phyloP scores from a whole-genome alignment of 2,113 vertebrate genomes.

The Gymnobelideus leadbeateri region DNA sequence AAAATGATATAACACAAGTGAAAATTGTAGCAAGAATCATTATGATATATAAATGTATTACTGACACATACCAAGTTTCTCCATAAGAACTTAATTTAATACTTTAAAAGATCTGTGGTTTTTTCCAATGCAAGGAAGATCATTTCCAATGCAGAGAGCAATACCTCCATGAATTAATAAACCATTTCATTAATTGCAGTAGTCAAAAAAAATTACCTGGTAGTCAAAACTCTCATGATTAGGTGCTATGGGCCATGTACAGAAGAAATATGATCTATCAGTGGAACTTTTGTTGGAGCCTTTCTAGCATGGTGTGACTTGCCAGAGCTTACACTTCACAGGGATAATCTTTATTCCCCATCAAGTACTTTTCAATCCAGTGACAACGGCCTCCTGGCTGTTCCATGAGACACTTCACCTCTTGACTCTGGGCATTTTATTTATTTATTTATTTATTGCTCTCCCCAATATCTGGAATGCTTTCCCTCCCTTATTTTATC shows the following conservation, averaged over 20 bases:
- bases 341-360: background rate
- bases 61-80: background rate
- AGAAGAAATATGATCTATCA: background rate
- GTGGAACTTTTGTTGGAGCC: background rate
- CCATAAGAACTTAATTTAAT: background rate
- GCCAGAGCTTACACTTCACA: background rate
- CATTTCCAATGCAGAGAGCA: background rate
- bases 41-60: background rate
- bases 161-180: background rate
- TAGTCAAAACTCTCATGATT: background rate
- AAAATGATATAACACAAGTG: background rate
- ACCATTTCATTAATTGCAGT: background rate
- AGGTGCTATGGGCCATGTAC: background rate
- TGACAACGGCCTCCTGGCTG: background rate
- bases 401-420: background rate
- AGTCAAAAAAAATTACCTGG: background rate
- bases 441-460: no score
- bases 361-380: background rate
- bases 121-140: background rate
- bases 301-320: background rate
- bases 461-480: background rate
- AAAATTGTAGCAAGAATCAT: background rate
- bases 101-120: background rate
- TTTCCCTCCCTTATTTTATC: background rate
- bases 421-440: background rate